phyloP scores from a whole-genome alignment of 92 coral and sea anemone species.

The Nematostella vectensis region DNA sequence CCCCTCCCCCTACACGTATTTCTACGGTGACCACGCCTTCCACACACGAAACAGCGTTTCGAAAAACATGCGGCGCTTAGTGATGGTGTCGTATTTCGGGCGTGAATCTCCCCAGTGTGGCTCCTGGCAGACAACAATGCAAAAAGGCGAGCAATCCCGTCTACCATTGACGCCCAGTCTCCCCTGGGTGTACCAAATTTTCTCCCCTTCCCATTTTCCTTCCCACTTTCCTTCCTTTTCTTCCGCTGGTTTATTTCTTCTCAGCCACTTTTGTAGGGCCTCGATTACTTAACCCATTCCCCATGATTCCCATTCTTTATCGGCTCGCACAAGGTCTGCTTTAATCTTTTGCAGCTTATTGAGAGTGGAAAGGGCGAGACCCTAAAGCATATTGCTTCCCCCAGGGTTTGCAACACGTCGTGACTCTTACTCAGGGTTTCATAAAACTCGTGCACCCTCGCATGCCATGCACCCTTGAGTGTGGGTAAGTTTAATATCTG shows the following conservation, averaged over 20 bases:
- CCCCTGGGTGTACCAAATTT: conserved; percentile 20
- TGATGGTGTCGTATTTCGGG: conserved; percentile 11
- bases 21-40: conserved; percentile 32
- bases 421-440: conserved; percentile 27
- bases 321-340: conserved; percentile 35
- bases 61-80: conserved; percentile 25
- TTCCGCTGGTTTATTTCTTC: conserved; percentile 11
- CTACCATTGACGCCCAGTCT: conserved; percentile 1
- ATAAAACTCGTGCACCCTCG: conserved; percentile 36
- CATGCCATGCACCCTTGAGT: conserved; percentile 20
- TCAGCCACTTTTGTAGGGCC: conserved; percentile 20
- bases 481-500: conserved; percentile 25
- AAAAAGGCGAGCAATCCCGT: conserved; percentile 5
- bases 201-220: conserved; percentile 10
- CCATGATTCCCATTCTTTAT: conserved; percentile 45
- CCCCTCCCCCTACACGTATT: conserved; percentile 29
- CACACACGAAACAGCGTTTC: conserved; percentile 46
- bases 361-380: conserved; percentile 28
- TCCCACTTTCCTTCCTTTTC: background rate
- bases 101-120: conserved; percentile 23
- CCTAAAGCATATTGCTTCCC: conserved; percentile 16
- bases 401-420: conserved; percentile 45
- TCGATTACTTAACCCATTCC: conserved; percentile 23
- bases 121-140: conserved; percentile 1
- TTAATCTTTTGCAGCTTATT: conserved; percentile 43